phyloP scores from a whole-genome alignment of 2,888 invertebrate genomes.

The Melipona bicolor region DNA sequence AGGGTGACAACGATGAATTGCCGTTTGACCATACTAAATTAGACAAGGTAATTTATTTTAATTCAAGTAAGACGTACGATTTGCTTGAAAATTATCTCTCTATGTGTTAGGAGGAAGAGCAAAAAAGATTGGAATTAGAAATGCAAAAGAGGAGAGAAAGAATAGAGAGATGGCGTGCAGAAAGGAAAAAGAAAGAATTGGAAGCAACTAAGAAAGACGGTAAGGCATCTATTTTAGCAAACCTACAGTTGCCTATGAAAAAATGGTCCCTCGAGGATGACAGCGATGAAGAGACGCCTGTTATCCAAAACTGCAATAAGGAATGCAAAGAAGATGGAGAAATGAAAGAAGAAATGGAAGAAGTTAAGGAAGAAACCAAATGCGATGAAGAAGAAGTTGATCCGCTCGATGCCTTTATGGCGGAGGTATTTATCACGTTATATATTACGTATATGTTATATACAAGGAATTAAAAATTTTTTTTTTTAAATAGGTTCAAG shows the following conservation, averaged over 20 bases:
- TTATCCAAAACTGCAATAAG: constrained; percentile 75
- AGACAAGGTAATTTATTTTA: constrained; percentile 87
- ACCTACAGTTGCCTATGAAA: constrained; percentile 88
- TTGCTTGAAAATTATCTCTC: neutral
- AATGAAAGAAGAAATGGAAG: constrained; percentile 84
- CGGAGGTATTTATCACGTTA: constrained; percentile 85
- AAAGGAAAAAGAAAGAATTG: constrained; percentile 94
- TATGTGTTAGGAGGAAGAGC: constrained; percentile 91
- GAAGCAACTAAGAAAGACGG: constrained; percentile 92
- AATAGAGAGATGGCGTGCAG: constrained; percentile 98
- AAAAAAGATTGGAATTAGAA: constrained; percentile 94
- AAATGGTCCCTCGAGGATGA: constrained; percentile 99
- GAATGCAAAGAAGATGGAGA: constrained; percentile 85
- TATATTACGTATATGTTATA: neutral
- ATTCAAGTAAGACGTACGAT: neutral
- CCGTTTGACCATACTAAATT: constrained; percentile 90
- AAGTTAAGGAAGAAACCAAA: constrained; percentile 80
- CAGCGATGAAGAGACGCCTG: constrained; percentile 92
- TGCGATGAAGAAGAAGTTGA: constrained; percentile 91
- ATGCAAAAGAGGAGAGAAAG: constrained; percentile 98
- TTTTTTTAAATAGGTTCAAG: constrained; percentile 85
- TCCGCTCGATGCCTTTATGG: constrained; percentile 99
- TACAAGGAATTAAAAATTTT: neutral
- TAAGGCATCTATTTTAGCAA: constrained; percentile 88
- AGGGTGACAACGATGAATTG: constrained; percentile 85